Evolutionary conservation across 2,113 vertebrate genomes (phyloP), one percentile per base, ranked within the genome.

Genomic region (Centropus unirufus): DNA sequence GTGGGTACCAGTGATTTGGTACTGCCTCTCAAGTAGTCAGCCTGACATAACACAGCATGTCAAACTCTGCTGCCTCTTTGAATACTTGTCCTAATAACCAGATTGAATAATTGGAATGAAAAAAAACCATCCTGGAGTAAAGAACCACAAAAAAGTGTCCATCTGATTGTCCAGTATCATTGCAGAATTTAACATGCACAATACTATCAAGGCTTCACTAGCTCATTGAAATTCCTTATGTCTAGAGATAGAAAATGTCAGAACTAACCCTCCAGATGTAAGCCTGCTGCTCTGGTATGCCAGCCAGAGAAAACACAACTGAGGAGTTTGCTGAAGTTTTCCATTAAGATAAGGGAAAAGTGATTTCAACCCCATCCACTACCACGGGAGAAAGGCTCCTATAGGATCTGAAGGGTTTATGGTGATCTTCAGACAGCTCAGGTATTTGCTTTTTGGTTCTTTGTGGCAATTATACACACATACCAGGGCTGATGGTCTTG

Each of bases 321-420:
- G 55, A 39, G 17, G 30, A 83, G 22, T 77, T 82, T 78, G 39
- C 18, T 87, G 44, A 61, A 84, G 27, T 12, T 81, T 86, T 78
- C 57, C 44, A 63, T 67, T 55, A 74, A 89, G 81, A 52, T 10
- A 76, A 69, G 27, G 40, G 76, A 89, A 74, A 87, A n/a, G 3
- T 26, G 10, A 82, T n/a, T 81, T 32, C 23, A 70, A 14, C 5
- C 6, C 17, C 40, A 44, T 14, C 64, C 54, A 9, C 3, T 0
- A 1, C 2, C 0, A 1, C 7, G 22, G 30, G 17, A 74, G 9
- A 54, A 81, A 55, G 39, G 32, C 12, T 83, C 7, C 24, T 75
- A 1, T 42, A 32, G n/a, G 47, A 82, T 34, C 26, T 39, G 83
- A 73, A 73, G 51, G 14, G 5, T 42, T 80, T 61, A 22, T 19